Conservation (phyloP, 2,113 vertebrate genomes). For the Nerophis ophidion region DNA sequence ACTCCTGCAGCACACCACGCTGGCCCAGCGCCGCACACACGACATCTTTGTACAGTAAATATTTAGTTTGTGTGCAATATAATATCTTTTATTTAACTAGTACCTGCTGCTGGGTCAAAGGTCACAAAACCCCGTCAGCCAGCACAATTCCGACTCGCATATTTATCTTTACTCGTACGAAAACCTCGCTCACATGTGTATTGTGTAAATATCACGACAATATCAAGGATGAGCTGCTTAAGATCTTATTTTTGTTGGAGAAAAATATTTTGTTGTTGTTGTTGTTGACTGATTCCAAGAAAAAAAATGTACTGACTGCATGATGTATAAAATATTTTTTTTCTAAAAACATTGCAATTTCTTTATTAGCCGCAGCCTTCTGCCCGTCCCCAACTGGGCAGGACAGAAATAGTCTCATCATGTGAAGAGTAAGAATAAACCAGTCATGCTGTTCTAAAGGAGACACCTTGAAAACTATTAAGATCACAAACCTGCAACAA, state of each 20-base stretch:
- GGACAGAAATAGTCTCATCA: slow-evolving; percentile 38
- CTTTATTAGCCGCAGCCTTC: background rate
- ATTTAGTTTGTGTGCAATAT: slow-evolving; percentile 54
- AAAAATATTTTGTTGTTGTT: slow-evolving; percentile 17
- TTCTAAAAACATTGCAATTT: slow-evolving; percentile 49
- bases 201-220: slow-evolving; percentile 57
- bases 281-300: slow-evolving; percentile 23
- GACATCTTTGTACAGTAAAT: background rate
- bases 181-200: slow-evolving; percentile 22
- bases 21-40: background rate
- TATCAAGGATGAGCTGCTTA: slow-evolving; percentile 25
- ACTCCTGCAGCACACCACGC: background rate
- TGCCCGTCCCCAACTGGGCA: background rate
- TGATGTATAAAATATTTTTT: slow-evolving; percentile 74
- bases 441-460: slow-evolving; percentile 10
- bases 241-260: slow-evolving; percentile 16
- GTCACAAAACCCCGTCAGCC: slow-evolving; percentile 13
- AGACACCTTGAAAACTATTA: background rate
- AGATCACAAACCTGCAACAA: too few relatives aligned
- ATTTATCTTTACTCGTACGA: slow-evolving; percentile 55
- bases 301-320: slow-evolving; percentile 55
- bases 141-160: slow-evolving; percentile 20
- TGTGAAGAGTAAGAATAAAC: slow-evolving; percentile 48
- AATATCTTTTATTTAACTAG: background rate
- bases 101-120: slow-evolving; percentile 16